phyloP scores from a whole-genome alignment of 2,113 vertebrate genomes.

The Crotalus helleri region DNA sequence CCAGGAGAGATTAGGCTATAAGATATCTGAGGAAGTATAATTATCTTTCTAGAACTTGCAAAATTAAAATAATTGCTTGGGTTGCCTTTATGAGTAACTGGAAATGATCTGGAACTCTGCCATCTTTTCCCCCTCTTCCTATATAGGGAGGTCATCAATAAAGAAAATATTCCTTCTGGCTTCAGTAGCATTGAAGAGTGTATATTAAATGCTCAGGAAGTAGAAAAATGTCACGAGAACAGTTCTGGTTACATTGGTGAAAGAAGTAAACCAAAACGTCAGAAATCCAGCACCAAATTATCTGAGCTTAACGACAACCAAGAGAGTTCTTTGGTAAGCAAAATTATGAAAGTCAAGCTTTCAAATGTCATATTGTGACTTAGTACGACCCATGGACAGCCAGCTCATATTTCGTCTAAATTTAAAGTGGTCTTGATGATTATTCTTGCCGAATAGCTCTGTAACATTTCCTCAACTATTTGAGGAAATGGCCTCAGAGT shows the following conservation, averaged over 20 bases:
- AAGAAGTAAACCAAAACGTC: conserved; percentile 76
- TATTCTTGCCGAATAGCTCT: not conserved
- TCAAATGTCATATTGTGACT: not conserved
- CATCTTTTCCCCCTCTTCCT: conserved; percentile 27
- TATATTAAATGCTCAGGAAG: conserved; percentile 67
- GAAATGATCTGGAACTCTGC: conserved; percentile 13
- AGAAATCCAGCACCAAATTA: conserved; percentile 77
- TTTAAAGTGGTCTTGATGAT: not conserved
- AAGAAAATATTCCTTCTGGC: conserved; percentile 87
- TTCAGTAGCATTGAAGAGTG: conserved; percentile 64
- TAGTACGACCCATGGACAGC: not conserved
- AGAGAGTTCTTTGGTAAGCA: conserved; percentile 79
- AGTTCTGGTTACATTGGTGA: conserved; percentile 63
- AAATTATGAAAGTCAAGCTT: no score
- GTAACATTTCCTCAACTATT: not conserved
- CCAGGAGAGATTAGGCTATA: not conserved
- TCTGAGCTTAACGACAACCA: conserved; percentile 77
- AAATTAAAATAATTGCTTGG: not conserved
- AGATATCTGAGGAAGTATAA: not conserved
- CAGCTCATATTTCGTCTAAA: not conserved
- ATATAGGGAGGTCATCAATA: conserved; percentile 77
- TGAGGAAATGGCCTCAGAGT: not conserved
- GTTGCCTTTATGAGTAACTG: not conserved
- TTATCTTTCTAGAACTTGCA: not conserved
- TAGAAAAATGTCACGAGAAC: conserved; percentile 67